Evolutionary conservation across 35 echinoderm and acorn worm species (phyloP).

Genomic region (Lytechinus variegatus): DNA sequence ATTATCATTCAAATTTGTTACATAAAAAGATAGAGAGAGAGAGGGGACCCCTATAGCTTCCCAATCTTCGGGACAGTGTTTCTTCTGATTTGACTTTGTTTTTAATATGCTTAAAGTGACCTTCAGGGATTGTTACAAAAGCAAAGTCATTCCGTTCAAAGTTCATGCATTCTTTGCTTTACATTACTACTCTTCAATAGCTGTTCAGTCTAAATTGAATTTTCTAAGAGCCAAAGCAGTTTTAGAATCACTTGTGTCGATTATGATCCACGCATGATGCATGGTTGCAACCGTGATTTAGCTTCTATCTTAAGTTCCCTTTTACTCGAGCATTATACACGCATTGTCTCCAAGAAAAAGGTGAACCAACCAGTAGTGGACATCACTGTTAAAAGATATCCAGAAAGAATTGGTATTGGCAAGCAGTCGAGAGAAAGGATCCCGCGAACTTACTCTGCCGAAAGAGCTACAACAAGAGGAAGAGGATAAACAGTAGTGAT

Average conservation of each 20-base stretch:
- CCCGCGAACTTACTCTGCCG: neutral
- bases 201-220: too few species aligned
- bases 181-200: neutral
- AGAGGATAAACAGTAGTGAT: neutral
- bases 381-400: neutral
- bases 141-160: neutral
- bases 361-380: neutral
- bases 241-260: neutral
- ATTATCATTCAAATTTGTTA: too few species aligned
- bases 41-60: too few species aligned
- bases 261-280: neutral
- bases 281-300: constrained; percentile 4
- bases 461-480: neutral
- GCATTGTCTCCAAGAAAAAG: neutral
- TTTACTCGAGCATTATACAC: neutral
- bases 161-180: neutral
- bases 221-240: neutral
- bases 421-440: neutral
- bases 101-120: neutral
- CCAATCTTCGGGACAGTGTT: too few species aligned
- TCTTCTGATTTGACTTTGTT: too few species aligned
- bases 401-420: too few species aligned
- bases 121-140: neutral
- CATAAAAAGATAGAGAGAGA: too few species aligned
- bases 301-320: neutral